Evolutionary conservation across 2,797 vertebrate species (phyloP).

Genomic region (Emys orbicularis): DNA sequence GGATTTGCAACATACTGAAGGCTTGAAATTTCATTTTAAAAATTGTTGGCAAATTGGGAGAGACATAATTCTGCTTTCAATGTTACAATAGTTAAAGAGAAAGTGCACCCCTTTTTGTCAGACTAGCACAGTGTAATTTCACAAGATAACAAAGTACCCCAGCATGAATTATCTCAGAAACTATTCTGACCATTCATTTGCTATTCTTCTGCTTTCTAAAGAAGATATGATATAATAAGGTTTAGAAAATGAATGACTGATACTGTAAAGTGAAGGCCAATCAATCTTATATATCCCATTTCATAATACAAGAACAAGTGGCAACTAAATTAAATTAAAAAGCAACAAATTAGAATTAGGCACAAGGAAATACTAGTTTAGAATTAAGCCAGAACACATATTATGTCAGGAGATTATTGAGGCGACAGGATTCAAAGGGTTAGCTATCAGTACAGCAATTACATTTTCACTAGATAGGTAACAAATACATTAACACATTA

Average conservation of each 20-base stretch:
- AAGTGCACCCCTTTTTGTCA: not conserved
- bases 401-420: not conserved
- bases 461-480: not conserved
- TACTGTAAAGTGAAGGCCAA: not conserved
- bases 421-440: not conserved
- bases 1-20: not conserved
- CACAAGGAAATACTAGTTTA: not conserved
- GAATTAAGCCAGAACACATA: not conserved
- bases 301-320: not conserved
- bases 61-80: not conserved
- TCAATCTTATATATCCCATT: not conserved
- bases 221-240: fast-evolving
- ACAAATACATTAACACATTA: not conserved
- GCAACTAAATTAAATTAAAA: not conserved
- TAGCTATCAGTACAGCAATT: not conserved
- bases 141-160: not conserved
- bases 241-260: not conserved
- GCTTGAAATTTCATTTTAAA: not conserved
- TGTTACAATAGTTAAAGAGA: not conserved
- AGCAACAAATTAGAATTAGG: not conserved
- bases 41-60: not conserved
- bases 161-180: not conserved
- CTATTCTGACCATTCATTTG: not conserved
- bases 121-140: not conserved
- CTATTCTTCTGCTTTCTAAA: not conserved